Evolutionary conservation across 2,797 vertebrate genomes (phyloP).

Genomic region (Neosilurus hyrtlii): DNA sequence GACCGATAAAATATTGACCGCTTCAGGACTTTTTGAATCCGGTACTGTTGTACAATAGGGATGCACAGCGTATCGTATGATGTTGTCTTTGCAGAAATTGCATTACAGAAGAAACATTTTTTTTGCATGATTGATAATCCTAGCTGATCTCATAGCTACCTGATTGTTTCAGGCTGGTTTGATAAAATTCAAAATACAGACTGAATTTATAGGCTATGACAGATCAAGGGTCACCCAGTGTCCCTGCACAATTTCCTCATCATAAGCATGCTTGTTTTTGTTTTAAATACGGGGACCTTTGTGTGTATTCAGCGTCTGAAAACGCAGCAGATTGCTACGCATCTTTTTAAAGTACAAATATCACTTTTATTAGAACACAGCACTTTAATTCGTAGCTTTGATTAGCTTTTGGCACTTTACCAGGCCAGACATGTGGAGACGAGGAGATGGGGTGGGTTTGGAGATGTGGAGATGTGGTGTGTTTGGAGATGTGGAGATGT

Average conservation of each 20-base stretch:
- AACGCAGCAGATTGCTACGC: neutral
- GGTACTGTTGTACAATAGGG: neutral
- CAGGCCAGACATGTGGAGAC: too few species aligned
- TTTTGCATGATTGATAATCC: neutral
- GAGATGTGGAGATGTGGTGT: too few species aligned
- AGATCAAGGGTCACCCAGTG: neutral
- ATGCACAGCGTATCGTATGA: neutral
- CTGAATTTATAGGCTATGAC: neutral
- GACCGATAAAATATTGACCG: neutral
- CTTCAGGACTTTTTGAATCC: neutral
- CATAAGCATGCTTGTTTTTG: neutral
- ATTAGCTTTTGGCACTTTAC: slow-evolving; percentile 67
- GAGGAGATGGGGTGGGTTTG: too few species aligned
- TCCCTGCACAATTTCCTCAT: neutral
- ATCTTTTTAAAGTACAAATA: slow-evolving; percentile 52
- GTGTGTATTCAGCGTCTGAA: neutral
- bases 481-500: too few species aligned
- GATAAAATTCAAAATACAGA: neutral
- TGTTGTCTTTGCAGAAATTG: neutral
- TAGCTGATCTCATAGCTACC: neutral
- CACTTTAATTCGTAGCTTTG: slow-evolving; percentile 51
- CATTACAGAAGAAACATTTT: neutral
- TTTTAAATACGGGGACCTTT: neutral
- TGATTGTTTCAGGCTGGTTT: neutral
- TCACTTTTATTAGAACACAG: slow-evolving; percentile 61